Evolutionary conservation across 2,797 vertebrate genomes (phyloP).

Genomic region (Sebastes minor): DNA sequence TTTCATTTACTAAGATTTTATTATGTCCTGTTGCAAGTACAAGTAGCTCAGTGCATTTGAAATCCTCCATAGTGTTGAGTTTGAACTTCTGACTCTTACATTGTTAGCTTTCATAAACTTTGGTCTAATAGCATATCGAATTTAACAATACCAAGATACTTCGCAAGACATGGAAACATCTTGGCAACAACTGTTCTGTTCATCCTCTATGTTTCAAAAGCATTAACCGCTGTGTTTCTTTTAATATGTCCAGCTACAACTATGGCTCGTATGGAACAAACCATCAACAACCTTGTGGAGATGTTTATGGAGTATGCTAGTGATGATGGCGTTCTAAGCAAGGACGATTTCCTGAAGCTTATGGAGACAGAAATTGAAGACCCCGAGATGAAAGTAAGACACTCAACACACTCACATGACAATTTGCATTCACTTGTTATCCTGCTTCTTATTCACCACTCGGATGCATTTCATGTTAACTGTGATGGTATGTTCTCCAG

Average conservation of each 20-base stretch:
- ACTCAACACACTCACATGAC: neutral
- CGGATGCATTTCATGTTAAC: neutral
- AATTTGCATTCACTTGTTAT: neutral
- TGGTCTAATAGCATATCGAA: neutral
- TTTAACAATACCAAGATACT: neutral
- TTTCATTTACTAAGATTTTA: no score
- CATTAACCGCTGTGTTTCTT: neutral
- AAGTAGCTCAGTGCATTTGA: neutral
- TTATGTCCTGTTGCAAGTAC: no score
- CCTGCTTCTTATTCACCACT: neutral
- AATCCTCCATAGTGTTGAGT: neutral
- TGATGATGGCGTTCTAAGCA: slow-evolving; percentile 43
- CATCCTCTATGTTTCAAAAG: neutral
- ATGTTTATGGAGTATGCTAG: slow-evolving; percentile 57
- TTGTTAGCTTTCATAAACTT: neutral
- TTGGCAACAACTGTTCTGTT: neutral
- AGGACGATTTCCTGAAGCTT: slow-evolving; percentile 38
- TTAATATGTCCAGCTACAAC: slow-evolving; percentile 1
- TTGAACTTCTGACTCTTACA: neutral
- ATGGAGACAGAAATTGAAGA: slow-evolving; percentile 49
- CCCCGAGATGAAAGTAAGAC: slow-evolving; percentile 58
- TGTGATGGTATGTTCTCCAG: slow-evolving; percentile 32
- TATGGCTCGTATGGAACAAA: slow-evolving; percentile 62
- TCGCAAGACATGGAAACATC: neutral
- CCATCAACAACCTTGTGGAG: slow-evolving; percentile 49